These are phyloP conservation scores for Xanthia icteritia DNA, from an alignment of 2,888 invertebrate genomes.

Conservation along the genomic window DNA sequence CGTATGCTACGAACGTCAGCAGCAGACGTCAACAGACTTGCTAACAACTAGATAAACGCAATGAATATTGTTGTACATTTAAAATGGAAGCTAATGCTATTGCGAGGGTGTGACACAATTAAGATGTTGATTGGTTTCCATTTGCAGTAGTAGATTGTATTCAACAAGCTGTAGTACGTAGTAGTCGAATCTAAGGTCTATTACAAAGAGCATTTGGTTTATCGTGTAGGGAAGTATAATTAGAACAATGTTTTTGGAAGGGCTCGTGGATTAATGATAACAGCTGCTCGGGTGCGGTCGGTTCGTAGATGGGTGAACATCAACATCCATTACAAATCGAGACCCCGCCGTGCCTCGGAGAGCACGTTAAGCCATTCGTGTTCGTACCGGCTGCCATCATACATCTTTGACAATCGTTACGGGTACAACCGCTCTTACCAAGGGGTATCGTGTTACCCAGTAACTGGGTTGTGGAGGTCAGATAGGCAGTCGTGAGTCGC, in stretches of 20 bases:
- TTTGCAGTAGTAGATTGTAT: constrained; percentile 15
- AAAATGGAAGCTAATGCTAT: constrained; percentile 29
- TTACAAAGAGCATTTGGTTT: not conserved
- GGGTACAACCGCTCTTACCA: too few species aligned
- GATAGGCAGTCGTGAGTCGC: not conserved
- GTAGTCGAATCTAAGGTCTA: not conserved
- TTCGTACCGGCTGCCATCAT: too few species aligned
- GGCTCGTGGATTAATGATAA: not conserved
- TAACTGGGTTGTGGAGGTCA: not conserved
- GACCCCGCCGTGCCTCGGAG: too few species aligned
- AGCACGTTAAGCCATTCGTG: too few species aligned
- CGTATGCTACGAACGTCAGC: not conserved
- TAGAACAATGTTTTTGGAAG: not conserved
- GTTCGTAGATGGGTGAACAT: not conserved
- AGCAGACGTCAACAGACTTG: not conserved
- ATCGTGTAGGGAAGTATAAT: not conserved
- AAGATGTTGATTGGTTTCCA: constrained; percentile 29
- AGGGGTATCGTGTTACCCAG: too few species aligned
- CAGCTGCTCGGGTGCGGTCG: not conserved
- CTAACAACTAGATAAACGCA: constrained; percentile 5
- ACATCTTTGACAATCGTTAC: too few species aligned
- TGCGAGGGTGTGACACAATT: constrained; percentile 21
- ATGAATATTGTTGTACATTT: constrained; percentile 18
- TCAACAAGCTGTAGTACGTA: not conserved
- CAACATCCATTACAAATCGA: not conserved